Conservation (phyloP, 2,888 invertebrate species). For the Seladonia tumulorum region DNA sequence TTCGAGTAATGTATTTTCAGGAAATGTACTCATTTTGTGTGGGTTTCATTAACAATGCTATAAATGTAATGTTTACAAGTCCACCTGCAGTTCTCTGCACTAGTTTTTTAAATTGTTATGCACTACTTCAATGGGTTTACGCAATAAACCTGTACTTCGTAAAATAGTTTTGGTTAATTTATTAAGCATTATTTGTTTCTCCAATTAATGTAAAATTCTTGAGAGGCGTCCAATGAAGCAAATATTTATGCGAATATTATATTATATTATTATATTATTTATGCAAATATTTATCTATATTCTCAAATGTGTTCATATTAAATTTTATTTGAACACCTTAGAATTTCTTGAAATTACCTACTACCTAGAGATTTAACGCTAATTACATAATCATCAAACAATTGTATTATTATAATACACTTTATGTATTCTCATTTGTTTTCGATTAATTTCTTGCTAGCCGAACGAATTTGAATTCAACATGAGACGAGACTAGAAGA, state of each 20-base stretch:
- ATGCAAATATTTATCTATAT: no score
- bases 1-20: not conserved
- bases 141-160: not conserved
- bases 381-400: not conserved
- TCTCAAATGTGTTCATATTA: no score
- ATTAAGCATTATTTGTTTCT: not conserved
- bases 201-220: not conserved
- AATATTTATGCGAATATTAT: not conserved
- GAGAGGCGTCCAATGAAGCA: not conserved
- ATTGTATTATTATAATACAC: not conserved
- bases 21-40: not conserved
- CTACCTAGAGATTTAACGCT: not conserved
- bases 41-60: not conserved
- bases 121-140: not conserved
- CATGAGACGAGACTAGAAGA: not conserved
- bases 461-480: conserved; percentile 31
- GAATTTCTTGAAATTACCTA: not conserved
- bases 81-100: not conserved
- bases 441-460: not conserved
- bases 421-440: not conserved
- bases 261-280: no score
- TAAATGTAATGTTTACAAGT: not conserved
- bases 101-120: no score
- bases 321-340: not conserved
- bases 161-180: not conserved